Evolutionary conservation across 2,797 vertebrate genomes (phyloP).

Genomic region (Argyrosomus regius): DNA sequence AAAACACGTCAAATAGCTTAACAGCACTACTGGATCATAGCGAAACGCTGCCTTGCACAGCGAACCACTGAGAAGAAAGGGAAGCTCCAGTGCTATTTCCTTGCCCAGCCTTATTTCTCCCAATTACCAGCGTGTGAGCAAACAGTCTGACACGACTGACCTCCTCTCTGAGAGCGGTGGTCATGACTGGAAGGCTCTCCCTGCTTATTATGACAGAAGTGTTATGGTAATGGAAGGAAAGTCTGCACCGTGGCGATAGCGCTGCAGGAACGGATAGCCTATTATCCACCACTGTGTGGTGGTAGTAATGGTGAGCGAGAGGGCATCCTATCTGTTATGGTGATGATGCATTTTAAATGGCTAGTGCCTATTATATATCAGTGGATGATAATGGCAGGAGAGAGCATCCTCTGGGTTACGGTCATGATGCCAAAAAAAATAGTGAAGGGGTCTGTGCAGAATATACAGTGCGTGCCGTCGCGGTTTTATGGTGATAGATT

Average conservation of each 20-base stretch:
- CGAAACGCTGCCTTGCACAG: conserved; percentile 10
- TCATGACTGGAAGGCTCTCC: conserved; percentile 71
- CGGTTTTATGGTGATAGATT: conserved; percentile 46
- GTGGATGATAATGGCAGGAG: conserved; percentile 54
- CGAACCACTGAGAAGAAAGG: conserved; percentile 33
- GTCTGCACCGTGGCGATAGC: conserved; percentile 71
- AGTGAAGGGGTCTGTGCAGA: conserved; percentile 8
- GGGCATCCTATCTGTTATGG: conserved; percentile 71
- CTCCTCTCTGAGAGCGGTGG: conserved; percentile 64
- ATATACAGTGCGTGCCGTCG: neutral
- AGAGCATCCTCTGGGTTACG: conserved; percentile 51
- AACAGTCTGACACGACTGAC: conserved; percentile 73
- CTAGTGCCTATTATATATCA: conserved; percentile 58
- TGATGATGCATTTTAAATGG: conserved; percentile 72
- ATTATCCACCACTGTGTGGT: conserved; percentile 69
- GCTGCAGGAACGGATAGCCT: conserved; percentile 65
- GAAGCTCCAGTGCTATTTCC: conserved; percentile 28
- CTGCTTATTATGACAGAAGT: conserved; percentile 74
- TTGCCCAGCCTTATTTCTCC: conserved; percentile 61
- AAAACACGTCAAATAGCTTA: conserved; percentile 15
- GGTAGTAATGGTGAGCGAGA: conserved; percentile 67
- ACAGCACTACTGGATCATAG: conserved; percentile 18
- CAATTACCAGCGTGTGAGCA: conserved; percentile 73
- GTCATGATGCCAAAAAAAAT: conserved; percentile 43
- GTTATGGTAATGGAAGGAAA: conserved; percentile 75